These are phyloP conservation scores for Trichopria drosophilae DNA, from an alignment of 2,888 invertebrate species.

Conservation along the genomic window DNA sequence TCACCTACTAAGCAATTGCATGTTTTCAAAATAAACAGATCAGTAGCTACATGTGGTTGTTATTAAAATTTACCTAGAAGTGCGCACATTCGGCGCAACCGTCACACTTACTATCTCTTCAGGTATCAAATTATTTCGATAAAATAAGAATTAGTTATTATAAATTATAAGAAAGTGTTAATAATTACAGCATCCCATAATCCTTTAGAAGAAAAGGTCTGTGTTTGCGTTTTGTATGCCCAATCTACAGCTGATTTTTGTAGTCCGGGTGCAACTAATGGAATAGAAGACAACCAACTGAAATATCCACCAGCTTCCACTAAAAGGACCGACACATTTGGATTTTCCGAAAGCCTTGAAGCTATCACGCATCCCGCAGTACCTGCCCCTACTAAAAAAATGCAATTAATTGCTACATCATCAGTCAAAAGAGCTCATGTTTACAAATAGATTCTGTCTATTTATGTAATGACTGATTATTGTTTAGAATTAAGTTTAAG, in stretches of 20 bases:
- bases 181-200: slow-evolving; percentile 66
- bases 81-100: too few relatives aligned
- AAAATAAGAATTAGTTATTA: not conserved
- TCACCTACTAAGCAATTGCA: too few relatives aligned
- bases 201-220: slow-evolving; percentile 69
- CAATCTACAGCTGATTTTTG: slow-evolving; percentile 72
- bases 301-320: slow-evolving; percentile 74
- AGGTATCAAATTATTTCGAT: too few relatives aligned
- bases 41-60: too few relatives aligned
- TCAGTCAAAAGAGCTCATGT: too few relatives aligned
- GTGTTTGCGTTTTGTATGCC: slow-evolving; percentile 67
- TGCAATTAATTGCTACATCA: not conserved
- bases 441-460: too few relatives aligned
- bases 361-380: slow-evolving; percentile 74
- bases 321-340: slow-evolving; percentile 64
- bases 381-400: slow-evolving; percentile 69
- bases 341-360: slow-evolving; percentile 65
- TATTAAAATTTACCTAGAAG: too few relatives aligned
- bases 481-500: too few relatives aligned
- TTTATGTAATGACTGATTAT: too few relatives aligned
- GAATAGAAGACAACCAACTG: slow-evolving; percentile 68
- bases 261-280: slow-evolving; percentile 69
- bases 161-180: too few relatives aligned
- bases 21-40: too few relatives aligned
- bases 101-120: too few relatives aligned